phyloP scores from a whole-genome alignment of 2,113 vertebrate genomes.

The Mustelus asterias region DNA sequence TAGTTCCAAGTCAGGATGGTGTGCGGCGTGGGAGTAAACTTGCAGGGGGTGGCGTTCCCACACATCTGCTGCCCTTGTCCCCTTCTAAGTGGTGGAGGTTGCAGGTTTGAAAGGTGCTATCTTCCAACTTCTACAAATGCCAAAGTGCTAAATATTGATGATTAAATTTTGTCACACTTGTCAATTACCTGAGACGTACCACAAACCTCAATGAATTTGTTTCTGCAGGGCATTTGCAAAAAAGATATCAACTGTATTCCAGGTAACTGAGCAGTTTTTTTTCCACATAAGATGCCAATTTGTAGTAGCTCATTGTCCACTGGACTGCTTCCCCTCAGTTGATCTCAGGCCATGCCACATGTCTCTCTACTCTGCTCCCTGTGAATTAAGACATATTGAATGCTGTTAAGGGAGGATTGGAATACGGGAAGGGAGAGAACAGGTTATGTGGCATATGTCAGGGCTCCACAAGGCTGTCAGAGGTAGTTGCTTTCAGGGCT shows the following conservation, averaged over 20 bases:
- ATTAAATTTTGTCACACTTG: not conserved
- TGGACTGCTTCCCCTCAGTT: not conserved
- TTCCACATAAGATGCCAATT: not conserved
- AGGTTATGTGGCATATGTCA: not conserved
- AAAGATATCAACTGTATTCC: not conserved
- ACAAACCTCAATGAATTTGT: not conserved
- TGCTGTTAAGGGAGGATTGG: not conserved
- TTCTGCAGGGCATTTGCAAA: not conserved
- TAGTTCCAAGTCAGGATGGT: too few species aligned
- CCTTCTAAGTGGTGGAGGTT: too few species aligned
- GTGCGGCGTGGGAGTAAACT: too few species aligned
- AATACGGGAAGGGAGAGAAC: not conserved
- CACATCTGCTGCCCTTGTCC: too few species aligned
- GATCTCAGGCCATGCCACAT: not conserved
- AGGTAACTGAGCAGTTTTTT: not conserved
- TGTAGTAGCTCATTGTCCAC: not conserved
- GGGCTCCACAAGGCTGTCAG: not conserved
- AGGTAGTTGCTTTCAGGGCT: not conserved
- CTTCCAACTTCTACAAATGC: not conserved
- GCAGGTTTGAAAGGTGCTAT: too few species aligned
- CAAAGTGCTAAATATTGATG: not conserved
- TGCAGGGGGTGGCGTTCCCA: too few species aligned
- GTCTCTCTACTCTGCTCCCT: not conserved
- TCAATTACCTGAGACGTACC: not conserved
- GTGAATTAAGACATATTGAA: not conserved